Evolutionary conservation across 2,113 vertebrate genomes (phyloP).

Genomic region (Labeo rohita): DNA sequence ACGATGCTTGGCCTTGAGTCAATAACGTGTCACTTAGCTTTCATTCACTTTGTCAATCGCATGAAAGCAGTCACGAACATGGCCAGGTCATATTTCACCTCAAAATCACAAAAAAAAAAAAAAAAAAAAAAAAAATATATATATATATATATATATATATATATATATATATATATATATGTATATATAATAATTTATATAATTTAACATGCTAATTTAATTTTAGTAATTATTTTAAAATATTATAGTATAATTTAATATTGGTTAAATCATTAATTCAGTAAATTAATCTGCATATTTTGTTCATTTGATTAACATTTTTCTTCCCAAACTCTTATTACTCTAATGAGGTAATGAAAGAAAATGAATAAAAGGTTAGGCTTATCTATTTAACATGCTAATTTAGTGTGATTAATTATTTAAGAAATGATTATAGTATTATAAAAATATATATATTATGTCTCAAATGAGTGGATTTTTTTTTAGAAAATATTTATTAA

Average conservation of each 20-base stretch:
- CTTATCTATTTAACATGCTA: neutral
- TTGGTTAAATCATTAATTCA: neutral
- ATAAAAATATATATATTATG: neutral
- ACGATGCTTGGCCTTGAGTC: conserved; percentile 33
- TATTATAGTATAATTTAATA: neutral
- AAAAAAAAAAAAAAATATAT: too few species aligned
- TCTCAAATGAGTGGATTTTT: neutral
- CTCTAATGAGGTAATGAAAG: neutral
- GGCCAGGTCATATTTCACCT: neutral
- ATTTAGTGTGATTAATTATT: neutral
- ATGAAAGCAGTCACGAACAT: neutral
- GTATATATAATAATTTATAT: neutral
- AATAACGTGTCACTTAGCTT: conserved; percentile 18
- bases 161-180: too few species aligned
- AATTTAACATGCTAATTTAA: neutral
- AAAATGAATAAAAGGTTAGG: neutral
- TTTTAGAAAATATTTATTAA: neutral
- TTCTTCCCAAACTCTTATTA: neutral
- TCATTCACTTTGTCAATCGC: neutral
- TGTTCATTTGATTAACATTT: neutral
- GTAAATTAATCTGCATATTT: neutral
- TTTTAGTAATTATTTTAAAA: neutral
- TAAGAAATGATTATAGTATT: neutral
- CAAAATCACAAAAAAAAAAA: neutral
- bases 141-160: too few species aligned